Conservation (phyloP, 2,888 invertebrate species). For the Mythimna albipuncta region DNA sequence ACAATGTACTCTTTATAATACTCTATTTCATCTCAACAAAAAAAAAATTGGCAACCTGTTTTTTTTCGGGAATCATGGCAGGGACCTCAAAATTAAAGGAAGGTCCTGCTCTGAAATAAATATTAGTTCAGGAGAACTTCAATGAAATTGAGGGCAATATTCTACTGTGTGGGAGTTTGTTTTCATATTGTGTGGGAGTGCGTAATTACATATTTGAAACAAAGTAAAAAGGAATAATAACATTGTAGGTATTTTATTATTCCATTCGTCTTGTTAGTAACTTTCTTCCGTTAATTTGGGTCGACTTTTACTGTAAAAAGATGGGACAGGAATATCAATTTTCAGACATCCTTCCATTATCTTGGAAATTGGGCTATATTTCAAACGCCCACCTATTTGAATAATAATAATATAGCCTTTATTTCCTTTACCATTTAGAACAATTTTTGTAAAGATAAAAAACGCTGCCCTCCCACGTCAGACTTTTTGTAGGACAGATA, state of each 20-base stretch:
- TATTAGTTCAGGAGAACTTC: slow-evolving; percentile 30
- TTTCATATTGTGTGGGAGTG: slow-evolving; percentile 2
- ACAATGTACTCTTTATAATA: no score
- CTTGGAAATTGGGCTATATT: not conserved
- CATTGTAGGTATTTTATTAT: not conserved
- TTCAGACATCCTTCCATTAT: slow-evolving; percentile 6
- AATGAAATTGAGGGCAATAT: not conserved
- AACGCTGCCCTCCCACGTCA: no score
- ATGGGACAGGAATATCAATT: not conserved
- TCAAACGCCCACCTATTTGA: not conserved
- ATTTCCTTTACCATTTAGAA: no score
- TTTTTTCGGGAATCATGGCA: not conserved
- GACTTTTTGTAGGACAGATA: no score
- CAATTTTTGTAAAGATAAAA: no score
- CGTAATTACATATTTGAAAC: not conserved
- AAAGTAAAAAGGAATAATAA: not conserved
- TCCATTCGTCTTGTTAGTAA: not conserved
- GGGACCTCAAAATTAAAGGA: not conserved
- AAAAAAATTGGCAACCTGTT: no score
- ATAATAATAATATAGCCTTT: no score
- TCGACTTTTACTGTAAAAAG: not conserved
- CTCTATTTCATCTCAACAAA: no score
- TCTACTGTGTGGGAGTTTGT: not conserved
- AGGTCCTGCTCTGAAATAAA: slow-evolving; percentile 7
- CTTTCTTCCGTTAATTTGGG: not conserved